Evolutionary conservation across 2,797 vertebrate genomes (phyloP), one percentile per base, ranked within the genome.

Genomic region (Danio tinwini): DNA sequence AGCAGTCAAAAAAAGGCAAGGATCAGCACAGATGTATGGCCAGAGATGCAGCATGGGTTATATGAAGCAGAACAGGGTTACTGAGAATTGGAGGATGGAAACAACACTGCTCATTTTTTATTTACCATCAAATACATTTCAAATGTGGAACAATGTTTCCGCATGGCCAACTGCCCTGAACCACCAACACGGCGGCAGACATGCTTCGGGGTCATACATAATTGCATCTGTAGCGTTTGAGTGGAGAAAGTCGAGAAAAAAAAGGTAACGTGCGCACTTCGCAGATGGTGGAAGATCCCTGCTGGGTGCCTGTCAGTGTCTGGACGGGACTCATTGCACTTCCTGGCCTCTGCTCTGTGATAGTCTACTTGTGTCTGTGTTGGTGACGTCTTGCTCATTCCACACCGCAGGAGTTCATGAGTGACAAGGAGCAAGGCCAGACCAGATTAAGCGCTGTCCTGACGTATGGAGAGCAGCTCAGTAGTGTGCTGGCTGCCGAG

Each of bases 361-460:
- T 82, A 80, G 71, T 82, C 78, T 86, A 47, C 58, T 64, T 53
- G 64, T 87, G 86, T 90, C 86, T 87, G 81, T 47, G 37, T 55
- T 61, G 65, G 44, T 81, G 78, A 84, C 71, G 72, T 81, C 80
- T 80, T 55, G 67, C 63, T 68, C 84, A 85, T 74, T 71, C 78
- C 83, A 61, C 62, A 6, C 68, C 53, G 7, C 85, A 99, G 98
- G 97, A 98, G 88, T 98, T 97, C 86, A 88, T 98, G 88, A 95
- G 91, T 14, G 97, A 97, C 93, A 96, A 94, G 88, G 97, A 98
- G 91, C 96, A 90, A 79, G 97, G 97, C 1, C 97, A 98, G 86
- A 92, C 95, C 86, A 96, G 97, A 84, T 91, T 99, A 79, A 96
- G 96, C 78, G 87, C 89, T 47, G 91, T 97, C 81, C 84, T 94